A percentile compares a stretch with the other conserved stretches of the same genome.
These are phyloP conservation scores for Anseranas semipalmata DNA, from an alignment of 2,113 vertebrate species.

Conservation along the genomic window DNA sequence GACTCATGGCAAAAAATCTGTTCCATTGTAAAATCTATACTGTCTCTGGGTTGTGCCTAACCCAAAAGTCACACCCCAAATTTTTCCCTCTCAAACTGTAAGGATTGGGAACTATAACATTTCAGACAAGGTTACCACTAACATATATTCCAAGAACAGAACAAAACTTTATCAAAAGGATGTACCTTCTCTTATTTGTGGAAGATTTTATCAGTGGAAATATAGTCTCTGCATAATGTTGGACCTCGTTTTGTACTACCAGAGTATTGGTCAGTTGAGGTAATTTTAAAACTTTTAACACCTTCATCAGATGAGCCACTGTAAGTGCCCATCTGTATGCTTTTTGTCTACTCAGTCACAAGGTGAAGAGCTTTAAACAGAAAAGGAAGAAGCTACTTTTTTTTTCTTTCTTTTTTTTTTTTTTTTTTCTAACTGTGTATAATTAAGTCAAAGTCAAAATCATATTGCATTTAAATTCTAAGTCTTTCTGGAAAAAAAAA, in stretches of 20 bases:
- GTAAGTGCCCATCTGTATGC: neutral
- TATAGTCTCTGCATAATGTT: neutral
- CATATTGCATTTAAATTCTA: neutral
- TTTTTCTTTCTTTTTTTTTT: no score
- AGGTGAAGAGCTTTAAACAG: neutral
- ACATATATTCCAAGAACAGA: neutral
- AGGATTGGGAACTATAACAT: neutral
- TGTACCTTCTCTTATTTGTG: neutral
- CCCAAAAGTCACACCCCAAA: neutral
- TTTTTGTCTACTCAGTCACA: neutral
- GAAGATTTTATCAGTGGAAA: neutral
- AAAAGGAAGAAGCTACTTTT: neutral
- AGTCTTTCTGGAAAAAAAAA: neutral
- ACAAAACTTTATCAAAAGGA: neutral
- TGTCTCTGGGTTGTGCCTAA: neutral
- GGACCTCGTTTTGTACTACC: neutral
- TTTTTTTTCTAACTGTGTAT: neutral
- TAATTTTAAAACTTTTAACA: neutral
- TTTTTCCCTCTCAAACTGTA: neutral
- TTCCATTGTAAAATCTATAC: neutral
- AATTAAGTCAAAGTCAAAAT: neutral
- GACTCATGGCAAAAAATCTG: neutral
- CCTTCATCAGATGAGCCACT: neutral
- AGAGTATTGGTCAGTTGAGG: neutral
- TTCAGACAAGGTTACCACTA: neutral